Conservation (phyloP, 1,140 invertebrate species). For the Phortica variegata region DNA sequence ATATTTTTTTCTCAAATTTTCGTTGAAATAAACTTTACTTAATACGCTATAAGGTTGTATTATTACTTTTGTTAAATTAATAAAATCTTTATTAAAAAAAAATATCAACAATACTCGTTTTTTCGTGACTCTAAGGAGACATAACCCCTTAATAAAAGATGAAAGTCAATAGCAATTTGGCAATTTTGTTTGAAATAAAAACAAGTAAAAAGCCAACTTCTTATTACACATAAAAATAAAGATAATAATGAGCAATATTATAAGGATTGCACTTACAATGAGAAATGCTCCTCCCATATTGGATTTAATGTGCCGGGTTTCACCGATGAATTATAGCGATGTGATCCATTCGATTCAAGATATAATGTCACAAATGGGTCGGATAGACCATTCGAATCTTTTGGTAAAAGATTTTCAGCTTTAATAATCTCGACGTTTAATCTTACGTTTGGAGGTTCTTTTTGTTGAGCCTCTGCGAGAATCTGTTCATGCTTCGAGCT, state of each 20-base stretch:
- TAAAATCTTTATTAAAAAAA: background rate
- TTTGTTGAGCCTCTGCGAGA: constrained; percentile 67
- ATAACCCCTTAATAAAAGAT: too few species aligned
- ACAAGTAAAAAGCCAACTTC: too few species aligned
- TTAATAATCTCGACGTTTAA: constrained; percentile 92
- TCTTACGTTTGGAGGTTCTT: constrained; percentile 87
- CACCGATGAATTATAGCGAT: constrained; percentile 85
- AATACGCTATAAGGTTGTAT: too few species aligned
- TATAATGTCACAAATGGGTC: constrained; percentile 92
- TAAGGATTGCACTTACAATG: constrained; percentile 74
- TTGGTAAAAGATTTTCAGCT: constrained; percentile 87
- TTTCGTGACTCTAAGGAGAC: too few species aligned
- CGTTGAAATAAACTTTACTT: too few species aligned
- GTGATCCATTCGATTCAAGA: constrained; percentile 71
- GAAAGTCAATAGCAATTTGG: too few species aligned
- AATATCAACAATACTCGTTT: too few species aligned
- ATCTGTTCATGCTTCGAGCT: constrained; percentile 72
- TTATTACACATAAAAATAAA: too few species aligned
- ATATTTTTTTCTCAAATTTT: too few species aligned
- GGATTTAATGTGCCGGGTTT: constrained; percentile 87
- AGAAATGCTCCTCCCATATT: constrained; percentile 95
- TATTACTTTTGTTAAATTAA: too few species aligned
- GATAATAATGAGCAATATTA: constrained; percentile 2
- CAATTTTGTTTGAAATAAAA: too few species aligned
- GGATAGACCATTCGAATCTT: constrained; percentile 94